Evolutionary conservation across 1,140 invertebrate genomes (phyloP), one percentile per base, ranked within the genome.

Genomic region (Delia radicum): DNA sequence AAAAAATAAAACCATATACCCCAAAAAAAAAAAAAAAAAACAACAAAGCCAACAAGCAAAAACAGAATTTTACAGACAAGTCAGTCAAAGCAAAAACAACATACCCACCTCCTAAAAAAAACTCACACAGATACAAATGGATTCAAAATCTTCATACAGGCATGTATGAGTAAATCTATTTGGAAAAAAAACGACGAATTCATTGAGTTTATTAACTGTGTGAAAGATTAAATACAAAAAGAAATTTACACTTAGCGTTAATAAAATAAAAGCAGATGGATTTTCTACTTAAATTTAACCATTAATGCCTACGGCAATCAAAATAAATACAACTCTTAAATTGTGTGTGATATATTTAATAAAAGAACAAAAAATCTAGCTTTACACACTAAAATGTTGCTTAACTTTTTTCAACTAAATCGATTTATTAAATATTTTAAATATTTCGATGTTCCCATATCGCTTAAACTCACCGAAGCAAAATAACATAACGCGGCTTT

Each of bases 161-260:
- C n/a, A 46, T 37, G 1, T 7, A 27, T 27, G 21, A 15, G 55
- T 28, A 63, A n/a, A n/a, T n/a, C n/a, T n/a, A n/a, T n/a, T n/a
- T n/a, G n/a, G n/a, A n/a, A 55, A 55, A 55, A 55, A 21, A 55
- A n/a, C 48, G 24, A 21, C 37, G 48, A 76, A 73, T 65, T 76
- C 71, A 76, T 76, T 76, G 72, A 74, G 75, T 73, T 76, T 76
- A 76, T 76, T 76, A 76, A 55, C 75, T 74, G 75, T 69, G 75
- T 74, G 75, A 76, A 76, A 76, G 75, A 76, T 76, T 76, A 76
- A 65, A 76, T 75, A 69, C 37, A 18, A 73, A n/a, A 73, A 26
- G 42, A 73, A 73, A 73, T 28, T 48, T n/a, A n/a, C n/a, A n/a
- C n/a, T n/a, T n/a, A n/a, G n/a, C n/a, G n/a, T 55, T 55, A 55